Base-by-base conservation (phyloP, 2,797 vertebrate genomes). In the Scomberomorus guttatus region DNA sequence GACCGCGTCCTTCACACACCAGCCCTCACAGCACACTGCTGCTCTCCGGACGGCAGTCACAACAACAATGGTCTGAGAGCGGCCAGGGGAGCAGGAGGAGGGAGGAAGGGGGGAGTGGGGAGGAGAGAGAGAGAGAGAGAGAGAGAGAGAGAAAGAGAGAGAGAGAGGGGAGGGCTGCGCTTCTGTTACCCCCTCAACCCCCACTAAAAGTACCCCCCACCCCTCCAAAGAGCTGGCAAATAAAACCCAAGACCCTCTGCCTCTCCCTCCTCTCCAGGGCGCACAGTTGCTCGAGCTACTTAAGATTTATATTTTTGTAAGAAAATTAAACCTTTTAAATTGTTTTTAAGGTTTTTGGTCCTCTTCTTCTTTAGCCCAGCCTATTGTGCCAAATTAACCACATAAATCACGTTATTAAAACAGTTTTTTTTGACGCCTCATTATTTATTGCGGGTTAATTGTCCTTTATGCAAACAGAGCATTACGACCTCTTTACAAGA, bases 21-120 rank as follows among this genome's bases (percentile, higher is more conserved):
- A 77, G 80, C 75, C 55, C 74, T 71, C 75, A 12, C 83, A 57
- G 56, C 75, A 74, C 83, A 67, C 59, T 24, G 83, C 87, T 65
- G 75, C 75, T 81, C 82, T 75, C 54, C 51, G 82, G 58, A 88
- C 86, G 75, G 86, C 92, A 90, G 85, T 79, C 92, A 93, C 93
- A 94, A 95, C 93, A 95, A 96, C 95, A 95, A 95, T 95, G 91
- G 94, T 87, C 80, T 90, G 90, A 93, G 92, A 83, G 86, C 59
- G 34, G 72, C 78, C 58, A 69, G 82, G 60, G 61, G 77, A 83
- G 73, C n/a, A 61, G 71, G 54, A 69, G 87, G 56, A 65, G 86
- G 42, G 86, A 79, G 73, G 58, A 34, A 75, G 72, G 17, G 32
- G 63, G 12, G 11, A 4, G 48, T 11, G 58, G 29, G 50, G 18